phyloP scores from a whole-genome alignment of 1,140 invertebrate genomes.

The Leptinotarsa undecemlineata region DNA sequence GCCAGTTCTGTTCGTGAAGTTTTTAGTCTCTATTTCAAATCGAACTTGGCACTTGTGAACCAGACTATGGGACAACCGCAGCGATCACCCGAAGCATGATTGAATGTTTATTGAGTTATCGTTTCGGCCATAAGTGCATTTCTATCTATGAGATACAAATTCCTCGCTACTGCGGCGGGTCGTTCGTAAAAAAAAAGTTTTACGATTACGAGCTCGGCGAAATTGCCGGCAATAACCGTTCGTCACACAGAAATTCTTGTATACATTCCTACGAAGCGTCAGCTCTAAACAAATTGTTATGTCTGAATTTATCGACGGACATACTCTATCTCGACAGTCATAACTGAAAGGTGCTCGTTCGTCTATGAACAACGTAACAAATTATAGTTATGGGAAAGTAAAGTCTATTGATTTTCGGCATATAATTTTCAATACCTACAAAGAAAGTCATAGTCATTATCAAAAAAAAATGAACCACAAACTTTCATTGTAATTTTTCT shows the following conservation, averaged over 20 bases:
- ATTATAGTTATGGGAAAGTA: too few species aligned
- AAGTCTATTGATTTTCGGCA: too few species aligned
- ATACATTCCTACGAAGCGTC: constrained; percentile 9
- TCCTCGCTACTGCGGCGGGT: neutral
- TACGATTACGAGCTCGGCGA: constrained; percentile 25
- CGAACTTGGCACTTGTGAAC: too few species aligned
- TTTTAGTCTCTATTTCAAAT: too few species aligned
- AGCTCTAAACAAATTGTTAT: neutral
- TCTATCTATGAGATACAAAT: constrained; percentile 25
- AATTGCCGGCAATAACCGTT: constrained; percentile 18
- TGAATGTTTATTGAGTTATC: constrained; percentile 27
- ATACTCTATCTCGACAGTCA: neutral
- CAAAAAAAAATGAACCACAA: too few species aligned
- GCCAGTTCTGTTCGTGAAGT: too few species aligned
- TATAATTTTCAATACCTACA: too few species aligned
- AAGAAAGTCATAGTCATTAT: too few species aligned
- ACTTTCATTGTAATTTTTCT: too few species aligned
- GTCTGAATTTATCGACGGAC: neutral
- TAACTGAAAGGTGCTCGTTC: too few species aligned
- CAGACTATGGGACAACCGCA: too few species aligned
- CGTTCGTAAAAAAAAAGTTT: constrained; percentile 11
- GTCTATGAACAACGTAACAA: too few species aligned
- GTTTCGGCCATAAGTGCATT: constrained; percentile 20
- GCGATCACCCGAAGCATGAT: constrained; percentile 11
- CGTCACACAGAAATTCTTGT: constrained; percentile 17